phyloP scores from a whole-genome alignment of 2,888 invertebrate genomes.

The Chrysopilus asiliformis region DNA sequence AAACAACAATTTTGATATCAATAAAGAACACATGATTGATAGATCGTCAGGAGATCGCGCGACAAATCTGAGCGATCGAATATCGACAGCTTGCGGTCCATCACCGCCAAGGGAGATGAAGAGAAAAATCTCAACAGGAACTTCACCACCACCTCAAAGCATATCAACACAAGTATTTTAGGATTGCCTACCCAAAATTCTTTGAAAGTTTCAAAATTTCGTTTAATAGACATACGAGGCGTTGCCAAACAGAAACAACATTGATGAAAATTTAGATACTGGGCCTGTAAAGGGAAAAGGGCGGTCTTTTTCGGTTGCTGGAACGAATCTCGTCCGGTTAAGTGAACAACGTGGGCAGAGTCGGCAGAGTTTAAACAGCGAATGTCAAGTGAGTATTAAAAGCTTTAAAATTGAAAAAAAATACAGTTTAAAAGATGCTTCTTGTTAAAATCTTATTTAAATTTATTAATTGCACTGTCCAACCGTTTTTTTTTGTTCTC shows the following conservation, averaged over 20 bases:
- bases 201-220: neutral
- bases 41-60: neutral
- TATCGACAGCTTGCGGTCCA: slow-evolving; percentile 49
- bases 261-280: slow-evolving; percentile 19
- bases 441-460: too few relatives aligned
- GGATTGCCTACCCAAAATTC: neutral
- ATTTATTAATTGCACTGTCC: too few relatives aligned
- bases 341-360: slow-evolving; percentile 45
- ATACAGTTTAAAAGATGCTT: too few relatives aligned
- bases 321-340: slow-evolving; percentile 18
- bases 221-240: slow-evolving; percentile 37
- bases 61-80: slow-evolving; percentile 22
- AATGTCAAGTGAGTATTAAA: too few relatives aligned
- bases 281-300: slow-evolving; percentile 19
- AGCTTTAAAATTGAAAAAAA: too few relatives aligned
- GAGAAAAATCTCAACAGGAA: slow-evolving; percentile 49
- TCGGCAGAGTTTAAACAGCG: slow-evolving; percentile 51
- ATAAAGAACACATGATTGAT: neutral
- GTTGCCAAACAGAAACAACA: slow-evolving; percentile 18
- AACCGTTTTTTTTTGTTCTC: too few relatives aligned
- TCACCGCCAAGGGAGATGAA: slow-evolving; percentile 44
- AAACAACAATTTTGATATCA: neutral
- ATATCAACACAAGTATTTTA: slow-evolving; percentile 66
- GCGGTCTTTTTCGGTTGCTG: slow-evolving; percentile 26
- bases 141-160: slow-evolving; percentile 75